These are phyloP conservation scores for Epinephelus cyanopodus DNA, from an alignment of 2,113 vertebrate species.

Conservation along the genomic window DNA sequence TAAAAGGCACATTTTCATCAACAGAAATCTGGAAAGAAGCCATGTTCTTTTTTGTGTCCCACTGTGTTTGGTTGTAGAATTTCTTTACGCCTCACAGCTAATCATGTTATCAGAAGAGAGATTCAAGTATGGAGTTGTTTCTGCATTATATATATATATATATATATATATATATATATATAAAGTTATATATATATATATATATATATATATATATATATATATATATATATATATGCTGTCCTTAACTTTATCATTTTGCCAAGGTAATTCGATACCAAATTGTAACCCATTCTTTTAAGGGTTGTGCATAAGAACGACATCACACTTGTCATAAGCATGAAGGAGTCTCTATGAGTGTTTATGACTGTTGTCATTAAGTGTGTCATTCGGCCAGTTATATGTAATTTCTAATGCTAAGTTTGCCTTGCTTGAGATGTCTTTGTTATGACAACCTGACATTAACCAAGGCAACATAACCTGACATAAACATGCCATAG, in stretches of 20 bases:
- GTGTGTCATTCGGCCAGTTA: no score
- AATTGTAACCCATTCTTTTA: no score
- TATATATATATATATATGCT: not conserved
- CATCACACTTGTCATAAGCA: no score
- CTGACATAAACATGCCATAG: no score
- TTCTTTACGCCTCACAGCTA: slow-evolving; percentile 42
- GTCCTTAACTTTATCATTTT: slow-evolving; percentile 40
- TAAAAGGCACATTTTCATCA: slow-evolving; percentile 83
- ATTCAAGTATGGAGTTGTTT: slow-evolving; percentile 58
- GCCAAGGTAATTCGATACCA: slow-evolving; percentile 4
- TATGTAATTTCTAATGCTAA: no score
- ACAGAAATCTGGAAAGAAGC: slow-evolving; percentile 69
- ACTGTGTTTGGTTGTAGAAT: slow-evolving; percentile 56
- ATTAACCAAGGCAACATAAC: no score
- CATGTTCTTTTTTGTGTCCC: slow-evolving; percentile 58
- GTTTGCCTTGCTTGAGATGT: no score
- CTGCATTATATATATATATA: not conserved
- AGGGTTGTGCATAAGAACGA: no score
- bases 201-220: not conserved
- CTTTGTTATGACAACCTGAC: no score
- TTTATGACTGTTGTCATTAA: no score
- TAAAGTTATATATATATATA: not conserved
- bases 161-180: slow-evolving; percentile 4
- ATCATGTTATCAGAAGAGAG: slow-evolving; percentile 27
- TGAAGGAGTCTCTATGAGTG: no score